These are phyloP conservation scores for Danio kyathit DNA, from an alignment of 2,797 vertebrate species.

Conservation along the genomic window DNA sequence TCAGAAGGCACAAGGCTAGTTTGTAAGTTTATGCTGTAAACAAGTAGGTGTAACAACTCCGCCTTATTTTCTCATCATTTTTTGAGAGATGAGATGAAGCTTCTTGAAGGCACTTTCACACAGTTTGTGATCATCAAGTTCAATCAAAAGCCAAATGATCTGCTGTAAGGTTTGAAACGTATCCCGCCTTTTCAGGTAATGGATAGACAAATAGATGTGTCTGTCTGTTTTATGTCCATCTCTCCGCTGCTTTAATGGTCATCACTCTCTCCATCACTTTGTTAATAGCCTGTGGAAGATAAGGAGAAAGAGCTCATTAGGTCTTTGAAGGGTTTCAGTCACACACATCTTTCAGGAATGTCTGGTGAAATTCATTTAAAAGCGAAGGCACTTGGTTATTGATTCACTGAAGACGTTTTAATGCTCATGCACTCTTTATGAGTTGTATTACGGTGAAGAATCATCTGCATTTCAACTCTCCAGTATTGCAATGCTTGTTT, in stretches of 20 bases:
- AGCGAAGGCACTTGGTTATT: slow-evolving; percentile 33
- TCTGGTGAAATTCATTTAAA: slow-evolving; percentile 43
- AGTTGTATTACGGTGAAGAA: slow-evolving; percentile 27
- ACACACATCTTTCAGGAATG: slow-evolving; percentile 31
- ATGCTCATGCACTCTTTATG: slow-evolving; percentile 16
- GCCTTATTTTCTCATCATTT: too few species aligned
- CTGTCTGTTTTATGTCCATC: slow-evolving; percentile 26
- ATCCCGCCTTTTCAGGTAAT: slow-evolving; percentile 8
- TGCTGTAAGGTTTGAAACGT: background rate
- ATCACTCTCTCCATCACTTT: slow-evolving; percentile 37
- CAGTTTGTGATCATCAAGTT: background rate
- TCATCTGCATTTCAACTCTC: slow-evolving; percentile 30
- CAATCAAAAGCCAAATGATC: slow-evolving; percentile 13
- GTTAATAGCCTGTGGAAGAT: slow-evolving; percentile 47
- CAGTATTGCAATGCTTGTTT: slow-evolving; percentile 2
- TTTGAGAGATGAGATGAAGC: too few species aligned
- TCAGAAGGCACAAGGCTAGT: too few species aligned
- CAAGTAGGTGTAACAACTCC: too few species aligned
- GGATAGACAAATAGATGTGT: slow-evolving; percentile 23
- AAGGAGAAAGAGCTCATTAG: slow-evolving; percentile 42
- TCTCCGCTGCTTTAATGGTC: slow-evolving; percentile 28
- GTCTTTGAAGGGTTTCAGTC: slow-evolving; percentile 42
- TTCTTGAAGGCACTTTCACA: too few species aligned
- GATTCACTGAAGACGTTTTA: slow-evolving; percentile 32
- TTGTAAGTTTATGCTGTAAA: too few species aligned